Evolutionary conservation across 2,797 vertebrate species (phyloP), one percentile per base, ranked within the genome.

Genomic region (Alca torda): DNA sequence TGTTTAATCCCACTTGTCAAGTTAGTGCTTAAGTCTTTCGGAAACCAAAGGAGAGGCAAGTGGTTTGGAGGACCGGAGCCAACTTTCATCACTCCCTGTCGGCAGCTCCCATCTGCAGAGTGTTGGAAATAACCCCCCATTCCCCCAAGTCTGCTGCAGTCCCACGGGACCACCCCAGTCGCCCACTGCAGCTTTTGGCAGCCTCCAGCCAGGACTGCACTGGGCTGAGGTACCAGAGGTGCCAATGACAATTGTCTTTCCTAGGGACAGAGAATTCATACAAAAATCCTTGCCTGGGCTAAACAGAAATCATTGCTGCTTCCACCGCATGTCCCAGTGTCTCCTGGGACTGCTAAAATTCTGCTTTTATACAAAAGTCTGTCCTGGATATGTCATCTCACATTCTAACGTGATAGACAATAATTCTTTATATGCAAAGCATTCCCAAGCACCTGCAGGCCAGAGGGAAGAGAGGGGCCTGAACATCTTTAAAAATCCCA

Each of bases 341-440:
- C 26, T 76, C 94, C 61, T 35, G 84, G 73, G 93, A 96, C 84
- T 48, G 75, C 64, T 90, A 76, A 84, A 92, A 94, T 93, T 94
- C 86, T 78, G 87, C 88, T 94, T 90, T 92, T 81, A 51, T 94
- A 93, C 84, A 81, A 95, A 96, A 93, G 90, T 85, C 93, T 95
- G 95, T 65, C 95, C 95, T 92, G 91, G 87, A 91, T 97, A 94
- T 94, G 87, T 96, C 96, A 94, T 89, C 89, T 94, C 6, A 9
- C 93, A 96, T 96, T 95, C 82, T 92, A 85, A 96, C 26, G 2
- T 87, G 90, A 95, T 96, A 68, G 91, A 87, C 95, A 95, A 95
- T 92, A 92, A 93, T 96, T 95, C 82, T 96, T 90, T 63, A 69
- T 70, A 87, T 95, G 76, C 76, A 93, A 91, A 96, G 93, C 19